Evolutionary conservation across 2,888 invertebrate species (phyloP), one percentile per base, ranked within the genome.

Genomic region (Ganaspis brasiliensis): DNA sequence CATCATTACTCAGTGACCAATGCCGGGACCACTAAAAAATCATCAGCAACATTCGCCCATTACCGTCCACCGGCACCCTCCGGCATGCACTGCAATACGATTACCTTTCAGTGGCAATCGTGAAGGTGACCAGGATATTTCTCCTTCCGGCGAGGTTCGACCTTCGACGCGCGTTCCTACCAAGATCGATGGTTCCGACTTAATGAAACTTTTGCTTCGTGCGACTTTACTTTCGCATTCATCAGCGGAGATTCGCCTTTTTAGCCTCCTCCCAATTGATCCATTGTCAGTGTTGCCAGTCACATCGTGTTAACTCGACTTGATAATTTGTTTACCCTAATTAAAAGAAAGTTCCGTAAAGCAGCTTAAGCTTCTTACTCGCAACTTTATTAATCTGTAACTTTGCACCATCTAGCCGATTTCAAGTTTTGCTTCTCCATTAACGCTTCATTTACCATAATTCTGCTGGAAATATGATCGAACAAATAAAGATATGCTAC

Each of bases 1-100:
- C 83, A 83, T 88, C 88, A 88, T 87, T 87, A 87, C 86, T 87
- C 88, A 86, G 87, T 85, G 87, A 87, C 84, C 83, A 80, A 79
- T 83, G 84, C 81, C 79, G 80, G 78, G 77, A 76, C 79, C 78
- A 81, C 80, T 82, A 84, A 86, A 86, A 87, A 88, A 88, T 87
- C 87, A 84, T 88, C 87, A 85, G 84, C 84, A 86, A 86, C 84
- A 82, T 82, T 86, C 84, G 86, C 84, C 86, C 87, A 87, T 87
- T 87, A 86, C 81, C 79, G 77, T 77, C 71, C 78, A 72, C 80
- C 77, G 82, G 82, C 83, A 79, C 79, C 76, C 82, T 80, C 79
- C 79, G 81, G 79, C 82, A 75, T 80, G 73, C 79, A 24, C 70
- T 40, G 24, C 73, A 67, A 67, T 57, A 57, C 40, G 73, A 70